Percentiles rank a stretch among this genome's conserved stretches.
Conservation (phyloP, 2,797 vertebrate genomes). For the Trachurus trachurus region DNA sequence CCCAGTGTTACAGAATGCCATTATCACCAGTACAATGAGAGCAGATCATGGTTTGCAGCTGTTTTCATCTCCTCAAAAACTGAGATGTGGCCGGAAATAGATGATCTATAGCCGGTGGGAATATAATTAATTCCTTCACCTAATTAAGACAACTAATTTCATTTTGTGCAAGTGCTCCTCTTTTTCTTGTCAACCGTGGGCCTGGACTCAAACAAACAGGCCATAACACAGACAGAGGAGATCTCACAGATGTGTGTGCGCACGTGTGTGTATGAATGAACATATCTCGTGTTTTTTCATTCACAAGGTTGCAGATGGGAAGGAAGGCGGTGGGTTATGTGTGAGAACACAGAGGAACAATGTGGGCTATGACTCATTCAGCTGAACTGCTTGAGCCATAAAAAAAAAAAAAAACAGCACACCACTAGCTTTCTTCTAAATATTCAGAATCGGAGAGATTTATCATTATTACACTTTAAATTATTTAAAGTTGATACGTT, state of each 20-base stretch:
- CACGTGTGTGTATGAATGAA: conserved; percentile 45
- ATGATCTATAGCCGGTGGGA: conserved; percentile 49
- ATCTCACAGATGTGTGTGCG: background rate
- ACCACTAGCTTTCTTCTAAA: background rate
- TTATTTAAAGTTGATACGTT: background rate
- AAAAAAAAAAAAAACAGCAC: conserved; percentile 34
- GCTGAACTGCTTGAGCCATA: conserved; percentile 1
- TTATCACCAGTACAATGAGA: background rate
- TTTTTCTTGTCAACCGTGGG: conserved; percentile 7
- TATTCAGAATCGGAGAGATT: background rate
- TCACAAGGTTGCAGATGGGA: conserved; percentile 57
- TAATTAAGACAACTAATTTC: conserved; percentile 55
- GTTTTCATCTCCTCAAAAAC: conserved; percentile 12
- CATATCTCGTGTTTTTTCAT: conserved; percentile 60
- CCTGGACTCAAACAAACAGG: conserved; percentile 15
- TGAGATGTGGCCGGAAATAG: conserved; percentile 42
- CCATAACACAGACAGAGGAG: background rate
- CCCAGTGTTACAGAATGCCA: background rate
- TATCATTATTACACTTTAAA: background rate
- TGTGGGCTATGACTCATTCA: conserved; percentile 54
- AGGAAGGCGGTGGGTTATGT: conserved; percentile 58
- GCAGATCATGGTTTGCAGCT: background rate
- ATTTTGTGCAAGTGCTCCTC: conserved; percentile 22
- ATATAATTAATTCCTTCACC: conserved; percentile 51
- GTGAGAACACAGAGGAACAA: conserved; percentile 47